Percentiles rank a stretch among this genome's conserved stretches.
Conservation (phyloP, 2,888 invertebrate species). For the Drosophila ezoana region DNA sequence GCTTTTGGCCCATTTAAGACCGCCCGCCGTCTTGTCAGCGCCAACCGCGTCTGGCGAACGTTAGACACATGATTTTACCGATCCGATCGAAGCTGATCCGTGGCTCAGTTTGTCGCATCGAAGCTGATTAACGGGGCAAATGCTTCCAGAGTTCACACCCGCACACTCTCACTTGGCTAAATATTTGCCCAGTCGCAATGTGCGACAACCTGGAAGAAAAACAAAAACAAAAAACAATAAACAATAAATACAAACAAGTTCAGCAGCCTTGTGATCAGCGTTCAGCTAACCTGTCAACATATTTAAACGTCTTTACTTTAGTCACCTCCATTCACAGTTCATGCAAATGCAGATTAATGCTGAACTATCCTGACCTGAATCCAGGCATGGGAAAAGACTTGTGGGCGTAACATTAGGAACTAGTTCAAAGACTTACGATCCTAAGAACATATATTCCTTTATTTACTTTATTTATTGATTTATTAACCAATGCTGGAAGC, state of each 20-base stretch:
- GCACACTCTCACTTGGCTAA: conserved; percentile 23
- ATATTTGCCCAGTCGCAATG: conserved; percentile 26
- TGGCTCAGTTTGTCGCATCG: neutral
- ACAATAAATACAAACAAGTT: neutral
- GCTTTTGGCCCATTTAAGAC: conserved; percentile 36
- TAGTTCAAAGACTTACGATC: neutral
- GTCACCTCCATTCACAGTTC: neutral
- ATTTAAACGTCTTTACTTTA: neutral
- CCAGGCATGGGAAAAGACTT: no score
- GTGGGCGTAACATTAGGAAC: neutral
- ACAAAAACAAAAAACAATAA: neutral
- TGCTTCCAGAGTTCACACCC: conserved; percentile 8
- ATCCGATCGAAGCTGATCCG: neutral
- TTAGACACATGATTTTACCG: conserved; percentile 25
- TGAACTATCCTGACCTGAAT: neutral
- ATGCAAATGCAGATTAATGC: conserved; percentile 11
- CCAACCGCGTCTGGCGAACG: neutral
- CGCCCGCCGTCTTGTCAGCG: neutral
- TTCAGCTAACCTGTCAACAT: neutral
- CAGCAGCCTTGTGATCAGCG: conserved; percentile 9
- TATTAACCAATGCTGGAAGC: no score
- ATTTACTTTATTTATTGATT: no score
- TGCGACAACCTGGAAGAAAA: neutral
- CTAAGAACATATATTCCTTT: neutral
- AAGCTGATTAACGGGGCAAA: conserved; percentile 23